These are phyloP conservation scores for Axea sp. DNA, from an alignment of 2,888 invertebrate genomes.

Conservation along the genomic window DNA sequence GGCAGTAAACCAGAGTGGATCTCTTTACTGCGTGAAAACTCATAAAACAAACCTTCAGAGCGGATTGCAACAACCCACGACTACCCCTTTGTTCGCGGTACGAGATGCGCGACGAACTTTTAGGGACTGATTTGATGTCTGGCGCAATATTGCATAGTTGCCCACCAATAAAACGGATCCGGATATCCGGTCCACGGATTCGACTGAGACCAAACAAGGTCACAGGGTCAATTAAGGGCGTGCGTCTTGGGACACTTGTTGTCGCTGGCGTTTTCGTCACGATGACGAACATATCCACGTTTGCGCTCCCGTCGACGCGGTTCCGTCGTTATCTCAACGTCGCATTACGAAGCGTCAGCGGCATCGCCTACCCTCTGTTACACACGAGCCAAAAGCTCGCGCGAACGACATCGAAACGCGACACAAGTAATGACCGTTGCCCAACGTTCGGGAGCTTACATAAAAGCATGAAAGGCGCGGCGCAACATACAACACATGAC, in stretches of 20 bases:
- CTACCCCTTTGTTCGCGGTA: constrained; percentile 12
- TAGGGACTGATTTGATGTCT: background rate
- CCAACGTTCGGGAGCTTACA: constrained; percentile 56
- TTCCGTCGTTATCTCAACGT: constrained; percentile 16
- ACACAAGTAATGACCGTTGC: constrained; percentile 12
- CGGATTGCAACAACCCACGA: constrained; percentile 9
- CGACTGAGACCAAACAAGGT: constrained; percentile 21
- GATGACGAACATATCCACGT: constrained; percentile 31
- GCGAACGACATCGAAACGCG: background rate
- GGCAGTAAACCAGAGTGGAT: background rate
- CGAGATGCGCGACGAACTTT: constrained; percentile 6
- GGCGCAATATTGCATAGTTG: constrained; percentile 2
- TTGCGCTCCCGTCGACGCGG: constrained; percentile 8
- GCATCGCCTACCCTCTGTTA: constrained; percentile 6
- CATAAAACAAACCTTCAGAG: constrained; percentile 22
- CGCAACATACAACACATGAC: constrained; percentile 55
- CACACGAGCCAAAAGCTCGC: constrained; percentile 37
- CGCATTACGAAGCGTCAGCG: constrained; percentile 7
- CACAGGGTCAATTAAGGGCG: constrained; percentile 27
- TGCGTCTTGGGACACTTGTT: constrained; percentile 69
- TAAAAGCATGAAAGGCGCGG: constrained; percentile 66
- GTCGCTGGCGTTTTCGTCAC: constrained; percentile 55
- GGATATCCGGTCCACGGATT: background rate
- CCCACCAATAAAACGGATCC: constrained; percentile 1
- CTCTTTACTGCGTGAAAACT: constrained; percentile 14